Conservation (phyloP, 2,113 vertebrate genomes). For the Hirundichthys speculiger region DNA sequence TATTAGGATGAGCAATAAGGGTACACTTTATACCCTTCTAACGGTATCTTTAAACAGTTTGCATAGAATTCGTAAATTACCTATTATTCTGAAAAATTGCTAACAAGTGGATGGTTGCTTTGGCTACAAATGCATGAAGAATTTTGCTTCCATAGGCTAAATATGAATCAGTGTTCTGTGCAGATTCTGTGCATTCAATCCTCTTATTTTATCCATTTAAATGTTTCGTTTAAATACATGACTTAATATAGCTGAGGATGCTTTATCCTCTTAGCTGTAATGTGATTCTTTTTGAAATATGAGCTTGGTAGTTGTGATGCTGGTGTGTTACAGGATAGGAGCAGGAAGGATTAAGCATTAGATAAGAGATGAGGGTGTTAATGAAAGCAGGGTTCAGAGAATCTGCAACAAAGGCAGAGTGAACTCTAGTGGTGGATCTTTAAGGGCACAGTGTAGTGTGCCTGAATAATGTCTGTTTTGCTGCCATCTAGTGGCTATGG, state of each 20-base stretch:
- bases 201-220: conserved; percentile 15
- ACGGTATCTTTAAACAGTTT: too few relatives aligned
- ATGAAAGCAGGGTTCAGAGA: not conserved
- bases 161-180: not conserved
- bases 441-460: too few relatives aligned
- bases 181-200: not conserved
- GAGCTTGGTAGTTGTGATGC: not conserved
- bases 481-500: conserved; percentile 44
- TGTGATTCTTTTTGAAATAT: conserved; percentile 11
- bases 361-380: conserved; percentile 16
- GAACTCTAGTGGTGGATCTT: conserved; percentile 24
- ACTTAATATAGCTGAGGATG: conserved; percentile 15
- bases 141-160: too few relatives aligned
- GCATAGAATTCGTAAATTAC: too few relatives aligned
- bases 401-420: conserved; percentile 14
- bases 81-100: too few relatives aligned
- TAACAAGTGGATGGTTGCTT: too few relatives aligned
- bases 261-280: conserved; percentile 28
- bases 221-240: conserved; percentile 42
- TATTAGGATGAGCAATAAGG: too few relatives aligned
- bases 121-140: too few relatives aligned
- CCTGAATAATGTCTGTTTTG: conserved; percentile 5
- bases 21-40: too few relatives aligned
- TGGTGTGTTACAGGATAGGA: conserved; percentile 13
- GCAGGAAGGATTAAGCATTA: conserved; percentile 16